Percentiles rank a stretch among this genome's conserved stretches.
Evolutionary conservation across 2,797 vertebrate genomes (phyloP).

Genomic region (Nannoperca obscura): DNA sequence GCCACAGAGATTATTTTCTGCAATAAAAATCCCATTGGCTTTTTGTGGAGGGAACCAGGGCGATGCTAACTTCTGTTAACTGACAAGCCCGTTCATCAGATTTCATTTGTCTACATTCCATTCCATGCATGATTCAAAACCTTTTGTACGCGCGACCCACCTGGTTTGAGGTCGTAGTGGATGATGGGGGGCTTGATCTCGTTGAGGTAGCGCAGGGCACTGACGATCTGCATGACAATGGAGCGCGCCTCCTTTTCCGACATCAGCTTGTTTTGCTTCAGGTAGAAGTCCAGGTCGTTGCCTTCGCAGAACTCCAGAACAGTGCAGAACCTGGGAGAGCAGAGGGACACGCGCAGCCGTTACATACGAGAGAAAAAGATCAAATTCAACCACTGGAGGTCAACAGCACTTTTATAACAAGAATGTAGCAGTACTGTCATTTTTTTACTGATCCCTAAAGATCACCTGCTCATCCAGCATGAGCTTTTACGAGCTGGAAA

Average conservation of each 20-base stretch:
- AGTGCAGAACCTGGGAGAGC: conserved; percentile 91
- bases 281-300: conserved; percentile 99
- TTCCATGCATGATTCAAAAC: background rate
- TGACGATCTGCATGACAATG: conserved; percentile 99
- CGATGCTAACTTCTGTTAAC: too few species aligned
- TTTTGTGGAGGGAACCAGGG: too few species aligned
- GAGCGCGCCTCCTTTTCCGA: conserved; percentile 98
- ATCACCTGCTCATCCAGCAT: background rate
- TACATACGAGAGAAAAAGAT: background rate
- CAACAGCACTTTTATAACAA: background rate
- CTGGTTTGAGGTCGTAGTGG: conserved; percentile 99
- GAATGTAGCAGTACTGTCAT: background rate
- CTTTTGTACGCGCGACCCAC: conserved; percentile 74
- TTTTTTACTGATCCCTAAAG: background rate
- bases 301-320: conserved; percentile 99
- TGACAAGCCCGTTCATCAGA: background rate
- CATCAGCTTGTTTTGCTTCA: conserved; percentile 99
- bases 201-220: conserved; percentile 99
- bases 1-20: too few species aligned
- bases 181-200: conserved; percentile 99
- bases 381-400: background rate
- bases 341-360: background rate
- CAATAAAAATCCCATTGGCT: too few species aligned
- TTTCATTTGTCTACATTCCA: background rate
- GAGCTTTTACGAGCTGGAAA: background rate